Percentiles rank a stretch among this genome's conserved stretches.
Evolutionary conservation across 2,888 invertebrate genomes (phyloP).

Genomic region (Ypsolopha sequella): DNA sequence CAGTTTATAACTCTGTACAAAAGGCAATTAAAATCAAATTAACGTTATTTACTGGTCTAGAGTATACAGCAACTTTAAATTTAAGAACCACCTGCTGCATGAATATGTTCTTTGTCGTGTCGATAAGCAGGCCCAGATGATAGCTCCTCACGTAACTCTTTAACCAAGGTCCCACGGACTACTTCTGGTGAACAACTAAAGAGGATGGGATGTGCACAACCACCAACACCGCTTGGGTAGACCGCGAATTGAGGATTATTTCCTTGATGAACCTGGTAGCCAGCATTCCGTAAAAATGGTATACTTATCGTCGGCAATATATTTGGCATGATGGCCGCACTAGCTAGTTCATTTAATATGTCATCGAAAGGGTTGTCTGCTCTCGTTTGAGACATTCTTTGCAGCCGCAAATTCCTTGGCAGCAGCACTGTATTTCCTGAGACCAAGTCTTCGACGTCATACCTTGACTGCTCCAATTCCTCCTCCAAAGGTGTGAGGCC

Average conservation of each 20-base stretch:
- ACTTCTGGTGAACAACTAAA: conserved; percentile 34
- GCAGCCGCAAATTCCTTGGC: neutral
- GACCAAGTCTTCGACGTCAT: neutral
- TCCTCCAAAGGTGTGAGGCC: conserved; percentile 14
- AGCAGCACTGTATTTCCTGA: neutral
- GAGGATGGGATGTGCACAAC: conserved; percentile 30
- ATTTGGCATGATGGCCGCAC: conserved; percentile 36
- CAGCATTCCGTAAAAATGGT: neutral
- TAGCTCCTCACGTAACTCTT: neutral
- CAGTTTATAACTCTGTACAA: neutral
- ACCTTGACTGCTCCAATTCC: neutral
- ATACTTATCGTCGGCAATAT: conserved; percentile 44
- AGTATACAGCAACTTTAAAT: too few species aligned
- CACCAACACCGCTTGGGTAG: conserved; percentile 13
- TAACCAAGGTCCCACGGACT: conserved; percentile 13
- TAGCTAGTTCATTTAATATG: neutral
- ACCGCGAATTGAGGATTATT: conserved; percentile 13
- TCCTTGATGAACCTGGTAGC: neutral
- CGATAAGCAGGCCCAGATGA: too few species aligned
- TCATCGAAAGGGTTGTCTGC: neutral
- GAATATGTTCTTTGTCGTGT: too few species aligned
- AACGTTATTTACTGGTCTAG: too few species aligned
- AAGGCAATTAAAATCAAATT: too few species aligned
- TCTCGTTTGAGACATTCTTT: neutral
- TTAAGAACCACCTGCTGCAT: too few species aligned